These are phyloP conservation scores for Aurelia sp. DNA, from an alignment of 30 jellyfish, hydroid and myxozoan species.

Conservation along the genomic window DNA sequence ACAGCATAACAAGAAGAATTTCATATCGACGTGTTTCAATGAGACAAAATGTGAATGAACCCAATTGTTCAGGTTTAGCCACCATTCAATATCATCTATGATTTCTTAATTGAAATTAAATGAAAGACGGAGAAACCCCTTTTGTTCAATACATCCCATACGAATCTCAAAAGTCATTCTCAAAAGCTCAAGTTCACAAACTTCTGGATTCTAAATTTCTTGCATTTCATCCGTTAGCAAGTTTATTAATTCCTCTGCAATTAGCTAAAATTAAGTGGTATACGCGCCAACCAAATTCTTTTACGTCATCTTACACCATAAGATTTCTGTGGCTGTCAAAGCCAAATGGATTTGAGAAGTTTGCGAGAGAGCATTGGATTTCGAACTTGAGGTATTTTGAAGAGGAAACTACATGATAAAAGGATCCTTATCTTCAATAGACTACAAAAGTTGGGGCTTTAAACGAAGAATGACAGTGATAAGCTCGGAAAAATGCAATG, in stretches of 20 bases:
- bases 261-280: slow-evolving; percentile 11
- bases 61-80: slow-evolving; percentile 56
- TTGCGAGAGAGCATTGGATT: neutral
- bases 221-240: neutral
- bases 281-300: neutral
- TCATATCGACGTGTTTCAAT: slow-evolving; percentile 27
- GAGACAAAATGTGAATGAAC: slow-evolving; percentile 39
- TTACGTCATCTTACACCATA: neutral
- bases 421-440: slow-evolving; percentile 19
- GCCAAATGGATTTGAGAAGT: neutral
- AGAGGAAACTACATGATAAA: slow-evolving; percentile 8
- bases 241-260: slow-evolving; percentile 3
- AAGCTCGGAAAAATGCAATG: neutral
- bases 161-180: slow-evolving; percentile 22
- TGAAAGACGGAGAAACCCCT: slow-evolving; percentile 13
- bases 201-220: neutral
- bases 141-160: slow-evolving; percentile 20
- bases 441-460: neutral
- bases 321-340: neutral
- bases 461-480: neutral
- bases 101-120: slow-evolving; percentile 45
- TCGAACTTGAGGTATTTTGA: slow-evolving; percentile 2
- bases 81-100: slow-evolving; percentile 53
- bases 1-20: slow-evolving; percentile 5
- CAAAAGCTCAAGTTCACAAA: slow-evolving; percentile 35